Base-by-base conservation (phyloP, 2,797 vertebrate species). In the Gymnothorax javanicus region DNA sequence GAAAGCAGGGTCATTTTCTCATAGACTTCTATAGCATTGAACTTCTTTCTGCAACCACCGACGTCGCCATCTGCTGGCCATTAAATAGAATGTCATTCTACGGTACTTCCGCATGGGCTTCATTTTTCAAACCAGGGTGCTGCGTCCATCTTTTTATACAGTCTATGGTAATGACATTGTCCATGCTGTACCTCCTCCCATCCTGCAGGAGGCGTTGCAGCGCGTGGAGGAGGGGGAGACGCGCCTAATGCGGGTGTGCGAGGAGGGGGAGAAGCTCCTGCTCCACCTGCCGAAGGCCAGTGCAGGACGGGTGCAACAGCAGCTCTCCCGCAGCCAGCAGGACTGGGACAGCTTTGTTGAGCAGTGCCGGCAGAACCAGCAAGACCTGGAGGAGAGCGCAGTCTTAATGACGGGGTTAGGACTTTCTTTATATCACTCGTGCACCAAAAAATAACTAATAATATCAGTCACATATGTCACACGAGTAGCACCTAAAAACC, bases 231-330 rank as follows among this genome's bases (percentile, higher is more conserved):
- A 97, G 84, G 97, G 97, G 12, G 95, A 97, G 87, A 94, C 93
- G 73, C 96, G 94, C 90, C 93, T 99, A 85, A 94, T 95, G 86
- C 90, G 87, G 54, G 93, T 97, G 83, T 95, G 93, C 56, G 96
- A 96, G 82, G 97, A 98, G 92, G 97, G 97, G 85, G 95, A 97
- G 90, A 96, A 90, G 86, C 92, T 99, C 33, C 97, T 94, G 57
- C 90, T 94, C 82, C 96, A 97, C 90, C 94, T 99, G 87, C 91
- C 97, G 77, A 96, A 97, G 94, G 90, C 96, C 86, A 93, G 94
- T 75, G 95, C 96, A 33, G 93, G 93, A 71, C 96, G 94, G 86
- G 95, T 98, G 87, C 97, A 97, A 89, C 97, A 98, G 56, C 96
- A 97, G 90, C 92, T 99, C 87, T 93, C 93, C 1, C 96, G 95